Percentiles rank a stretch among this genome's conserved stretches.
Evolutionary conservation across 2,888 invertebrate genomes (phyloP).

Genomic region (Drosophila lutescens): DNA sequence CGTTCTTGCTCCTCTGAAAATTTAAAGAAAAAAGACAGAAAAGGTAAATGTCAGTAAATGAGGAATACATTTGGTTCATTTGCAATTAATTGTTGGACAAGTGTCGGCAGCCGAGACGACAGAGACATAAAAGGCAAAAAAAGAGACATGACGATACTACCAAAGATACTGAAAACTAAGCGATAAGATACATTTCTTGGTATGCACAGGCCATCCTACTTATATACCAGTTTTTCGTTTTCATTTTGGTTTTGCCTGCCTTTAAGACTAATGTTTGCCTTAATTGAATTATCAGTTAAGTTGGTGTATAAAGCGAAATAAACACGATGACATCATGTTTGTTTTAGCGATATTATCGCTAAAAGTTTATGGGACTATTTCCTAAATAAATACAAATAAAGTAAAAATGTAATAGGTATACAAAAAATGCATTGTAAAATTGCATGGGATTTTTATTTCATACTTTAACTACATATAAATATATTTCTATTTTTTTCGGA

Average conservation of each 20-base stretch:
- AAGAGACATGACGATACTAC: constrained; percentile 50
- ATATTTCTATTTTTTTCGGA: neutral
- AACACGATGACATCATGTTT: constrained; percentile 66
- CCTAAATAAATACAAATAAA: neutral
- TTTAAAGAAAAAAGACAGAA: constrained; percentile 29
- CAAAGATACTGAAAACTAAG: constrained; percentile 45
- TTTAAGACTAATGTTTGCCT: constrained; percentile 58
- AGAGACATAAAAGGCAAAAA: constrained; percentile 37
- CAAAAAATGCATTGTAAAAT: too few species aligned
- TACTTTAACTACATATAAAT: neutral
- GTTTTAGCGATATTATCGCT: constrained; percentile 23
- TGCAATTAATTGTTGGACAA: constrained; percentile 58
- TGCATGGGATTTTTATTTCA: neutral
- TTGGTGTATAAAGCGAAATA: constrained; percentile 37
- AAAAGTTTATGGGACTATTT: constrained; percentile 5
- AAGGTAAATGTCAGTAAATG: constrained; percentile 53
- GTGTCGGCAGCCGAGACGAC: constrained; percentile 5
- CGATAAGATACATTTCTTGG: constrained; percentile 68
- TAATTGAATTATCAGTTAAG: constrained; percentile 74
- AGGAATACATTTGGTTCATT: constrained; percentile 43
- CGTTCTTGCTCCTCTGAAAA: constrained; percentile 99
- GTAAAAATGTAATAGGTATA: neutral
- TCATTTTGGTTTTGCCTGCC: constrained; percentile 15
- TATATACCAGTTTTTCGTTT: constrained; percentile 23
- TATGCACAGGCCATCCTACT: constrained; percentile 1